Conservation (phyloP, 2,888 invertebrate species). For the Phaonia tiefii region DNA sequence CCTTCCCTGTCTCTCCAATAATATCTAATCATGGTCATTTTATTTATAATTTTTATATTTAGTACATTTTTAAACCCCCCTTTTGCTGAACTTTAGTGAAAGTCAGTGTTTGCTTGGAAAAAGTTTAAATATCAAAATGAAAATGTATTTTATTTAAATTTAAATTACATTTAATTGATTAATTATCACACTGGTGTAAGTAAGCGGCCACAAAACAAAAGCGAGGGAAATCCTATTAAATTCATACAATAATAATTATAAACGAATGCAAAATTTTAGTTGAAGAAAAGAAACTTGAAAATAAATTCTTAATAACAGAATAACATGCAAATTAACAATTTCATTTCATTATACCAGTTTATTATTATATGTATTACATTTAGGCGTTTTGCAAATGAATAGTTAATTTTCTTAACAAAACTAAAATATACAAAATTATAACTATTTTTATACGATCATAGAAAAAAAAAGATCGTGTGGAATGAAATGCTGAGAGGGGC, state of each 20-base stretch:
- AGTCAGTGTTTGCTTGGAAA: background rate
- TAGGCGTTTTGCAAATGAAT: conserved; percentile 7
- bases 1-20: too few species aligned
- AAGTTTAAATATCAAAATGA: background rate
- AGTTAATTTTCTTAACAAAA: conserved; percentile 48
- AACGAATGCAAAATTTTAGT: background rate
- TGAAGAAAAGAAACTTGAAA: conserved; percentile 35
- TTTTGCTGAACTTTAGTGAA: background rate
- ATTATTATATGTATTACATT: conserved; percentile 15
- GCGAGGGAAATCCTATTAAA: conserved; percentile 38
- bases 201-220: background rate
- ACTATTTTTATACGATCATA: conserved; percentile 56
- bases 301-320: conserved; percentile 66
- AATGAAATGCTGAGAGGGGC: conserved; percentile 8
- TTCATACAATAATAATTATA: background rate
- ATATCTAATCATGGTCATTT: too few species aligned
- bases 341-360: conserved; percentile 55
- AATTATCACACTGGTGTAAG: conserved; percentile 55
- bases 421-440: conserved; percentile 46
- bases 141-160: conserved; percentile 1
- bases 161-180: conserved; percentile 58
- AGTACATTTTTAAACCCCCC: too few species aligned
- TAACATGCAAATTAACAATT: conserved; percentile 68
- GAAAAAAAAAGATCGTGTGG: too few species aligned
- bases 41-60: too few species aligned